A percentile compares a stretch with the other conserved stretches of the same genome.
Evolutionary conservation across 2,888 invertebrate genomes (phyloP).

Genomic region (Plebejus argus): DNA sequence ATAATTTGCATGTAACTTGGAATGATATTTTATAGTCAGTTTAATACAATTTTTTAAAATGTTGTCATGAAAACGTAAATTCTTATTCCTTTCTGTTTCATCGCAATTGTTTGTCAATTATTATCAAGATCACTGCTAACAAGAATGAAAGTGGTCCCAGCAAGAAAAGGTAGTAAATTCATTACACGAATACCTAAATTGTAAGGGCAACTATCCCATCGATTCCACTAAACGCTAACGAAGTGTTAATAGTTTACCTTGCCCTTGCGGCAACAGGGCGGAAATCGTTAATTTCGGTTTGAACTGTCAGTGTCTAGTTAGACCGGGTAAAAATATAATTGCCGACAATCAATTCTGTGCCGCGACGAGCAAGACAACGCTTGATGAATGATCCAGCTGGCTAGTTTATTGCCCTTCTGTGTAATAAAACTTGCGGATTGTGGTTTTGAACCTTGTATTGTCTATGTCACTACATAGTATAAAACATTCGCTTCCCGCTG

Average conservation of each 20-base stretch:
- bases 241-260: slow-evolving; percentile 7
- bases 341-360: background rate
- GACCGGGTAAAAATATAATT: slow-evolving; percentile 13
- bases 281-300: slow-evolving; percentile 16
- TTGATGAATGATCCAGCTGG: background rate
- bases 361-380: background rate
- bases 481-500: background rate
- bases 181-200: background rate
- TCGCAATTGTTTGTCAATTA: too few species aligned
- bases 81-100: too few species aligned
- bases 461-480: background rate
- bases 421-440: background rate
- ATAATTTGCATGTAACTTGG: too few species aligned
- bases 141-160: background rate
- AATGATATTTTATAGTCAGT: too few species aligned
- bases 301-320: slow-evolving; percentile 19
- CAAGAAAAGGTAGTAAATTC: background rate
- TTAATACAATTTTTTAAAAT: too few species aligned
- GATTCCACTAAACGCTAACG: background rate
- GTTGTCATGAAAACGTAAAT: too few species aligned
- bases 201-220: background rate
- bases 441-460: background rate
- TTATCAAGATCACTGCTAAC: background rate
- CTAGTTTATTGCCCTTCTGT: background rate
- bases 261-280: slow-evolving; percentile 15